These are phyloP conservation scores for Agonopterix alstromeriana DNA, from an alignment of 2,888 invertebrate genomes.

Conservation along the genomic window DNA sequence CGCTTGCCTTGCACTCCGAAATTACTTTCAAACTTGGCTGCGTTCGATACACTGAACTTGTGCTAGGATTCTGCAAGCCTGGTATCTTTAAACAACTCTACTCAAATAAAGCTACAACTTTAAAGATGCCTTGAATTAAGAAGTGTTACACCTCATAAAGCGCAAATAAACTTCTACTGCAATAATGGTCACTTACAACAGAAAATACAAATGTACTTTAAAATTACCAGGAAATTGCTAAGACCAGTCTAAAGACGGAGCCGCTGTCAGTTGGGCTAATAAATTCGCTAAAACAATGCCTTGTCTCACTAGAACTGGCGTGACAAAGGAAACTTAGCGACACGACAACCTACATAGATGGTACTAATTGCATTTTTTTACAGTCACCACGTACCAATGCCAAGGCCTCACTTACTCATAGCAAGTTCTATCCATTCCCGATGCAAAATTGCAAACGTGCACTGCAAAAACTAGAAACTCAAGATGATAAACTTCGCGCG, in stretches of 20 bases:
- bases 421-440: constrained; percentile 60
- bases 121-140: background rate
- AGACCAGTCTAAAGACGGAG: constrained; percentile 15
- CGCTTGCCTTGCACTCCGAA: constrained; percentile 69
- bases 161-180: background rate
- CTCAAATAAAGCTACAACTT: background rate
- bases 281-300: constrained; percentile 68
- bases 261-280: constrained; percentile 46
- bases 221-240: constrained; percentile 33
- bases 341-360: constrained; percentile 49
- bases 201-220: constrained; percentile 5
- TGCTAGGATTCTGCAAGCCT: constrained; percentile 38
- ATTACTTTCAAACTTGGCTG: constrained; percentile 65
- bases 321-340: constrained; percentile 69
- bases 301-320: constrained; percentile 45
- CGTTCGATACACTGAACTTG: constrained; percentile 45
- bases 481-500: constrained; percentile 46
- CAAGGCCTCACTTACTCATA: constrained; percentile 73
- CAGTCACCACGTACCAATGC: constrained; percentile 61
- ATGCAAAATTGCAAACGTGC: constrained; percentile 52
- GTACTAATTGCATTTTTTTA: constrained; percentile 67
- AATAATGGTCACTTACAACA: background rate
- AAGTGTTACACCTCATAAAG: too few relatives aligned
- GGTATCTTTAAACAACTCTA: constrained; percentile 19
- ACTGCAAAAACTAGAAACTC: constrained; percentile 46